Conservation (phyloP, 2,797 vertebrate genomes). For the Apodemus agrarius region DNA sequence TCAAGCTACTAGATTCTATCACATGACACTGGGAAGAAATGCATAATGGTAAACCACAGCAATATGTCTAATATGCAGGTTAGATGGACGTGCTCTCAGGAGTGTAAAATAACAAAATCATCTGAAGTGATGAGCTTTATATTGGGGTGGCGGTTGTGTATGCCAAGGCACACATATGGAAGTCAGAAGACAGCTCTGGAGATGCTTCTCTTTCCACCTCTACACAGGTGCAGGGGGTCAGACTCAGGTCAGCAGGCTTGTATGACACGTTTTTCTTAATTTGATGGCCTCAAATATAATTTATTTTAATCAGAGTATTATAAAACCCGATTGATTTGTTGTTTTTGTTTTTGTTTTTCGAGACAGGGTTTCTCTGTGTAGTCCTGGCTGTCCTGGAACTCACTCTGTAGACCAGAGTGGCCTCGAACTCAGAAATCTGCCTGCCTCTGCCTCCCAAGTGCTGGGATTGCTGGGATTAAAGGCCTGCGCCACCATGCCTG, state of each 20-base stretch:
- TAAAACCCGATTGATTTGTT: not conserved
- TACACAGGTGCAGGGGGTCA: not conserved
- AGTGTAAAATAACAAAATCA: slow-evolving; percentile 10
- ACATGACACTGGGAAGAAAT: not conserved
- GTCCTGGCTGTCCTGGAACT: no score
- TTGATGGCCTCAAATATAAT: slow-evolving; percentile 15
- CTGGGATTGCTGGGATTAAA: no score
- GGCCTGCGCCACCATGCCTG: no score
- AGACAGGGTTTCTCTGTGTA: no score
- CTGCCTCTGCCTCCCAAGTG: no score
- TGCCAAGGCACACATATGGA: not conserved
- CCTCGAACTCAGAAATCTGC: no score
- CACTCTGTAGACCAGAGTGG: no score
- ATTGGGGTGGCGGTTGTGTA: not conserved
- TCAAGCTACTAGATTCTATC: slow-evolving; percentile 15
- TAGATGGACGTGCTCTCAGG: not conserved
- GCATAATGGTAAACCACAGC: not conserved
- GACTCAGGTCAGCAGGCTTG: not conserved
- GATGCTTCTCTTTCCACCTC: not conserved
- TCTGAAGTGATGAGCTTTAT: slow-evolving; percentile 44
- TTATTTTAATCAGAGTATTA: not conserved
- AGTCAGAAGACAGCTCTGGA: not conserved
- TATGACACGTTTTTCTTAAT: not conserved
- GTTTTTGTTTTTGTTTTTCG: no score
- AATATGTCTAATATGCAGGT: not conserved